phyloP scores from a whole-genome alignment of 2,113 vertebrate genomes.

The Aplodontia rufa region DNA sequence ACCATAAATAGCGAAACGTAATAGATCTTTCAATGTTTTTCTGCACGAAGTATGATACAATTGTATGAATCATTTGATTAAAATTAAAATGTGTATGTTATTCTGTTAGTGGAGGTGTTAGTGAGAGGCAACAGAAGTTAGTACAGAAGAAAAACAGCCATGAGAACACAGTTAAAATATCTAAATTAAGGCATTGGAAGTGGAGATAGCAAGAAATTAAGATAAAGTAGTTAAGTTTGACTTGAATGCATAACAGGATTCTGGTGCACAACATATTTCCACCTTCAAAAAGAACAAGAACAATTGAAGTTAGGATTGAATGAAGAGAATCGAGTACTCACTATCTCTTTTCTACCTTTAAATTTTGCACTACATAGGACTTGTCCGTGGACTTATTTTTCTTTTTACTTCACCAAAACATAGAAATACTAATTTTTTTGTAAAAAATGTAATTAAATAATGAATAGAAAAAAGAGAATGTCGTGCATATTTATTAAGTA shows the following conservation, averaged over 20 bases:
- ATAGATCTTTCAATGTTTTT: not conserved
- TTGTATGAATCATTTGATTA: not conserved
- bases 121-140: not conserved
- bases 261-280: not conserved
- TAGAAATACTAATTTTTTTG: not conserved
- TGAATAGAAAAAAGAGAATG: not conserved
- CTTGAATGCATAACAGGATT: not conserved
- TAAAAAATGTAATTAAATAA: too few relatives aligned
- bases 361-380: too few relatives aligned
- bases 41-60: not conserved
- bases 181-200: not conserved
- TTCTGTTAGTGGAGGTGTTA: not conserved
- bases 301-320: not conserved
- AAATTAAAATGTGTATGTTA: not conserved
- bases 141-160: not conserved
- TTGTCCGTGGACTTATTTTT: too few relatives aligned
- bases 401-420: not conserved
- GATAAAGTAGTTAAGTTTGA: not conserved
- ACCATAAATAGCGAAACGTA: not conserved
- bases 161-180: not conserved
- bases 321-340: too few relatives aligned
- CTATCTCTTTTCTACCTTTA: too few relatives aligned
- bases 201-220: not conserved
- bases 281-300: not conserved
- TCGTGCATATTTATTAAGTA: not conserved